phyloP scores from a whole-genome alignment of 1,140 invertebrate genomes.

The Globodera rostochiensis region DNA sequence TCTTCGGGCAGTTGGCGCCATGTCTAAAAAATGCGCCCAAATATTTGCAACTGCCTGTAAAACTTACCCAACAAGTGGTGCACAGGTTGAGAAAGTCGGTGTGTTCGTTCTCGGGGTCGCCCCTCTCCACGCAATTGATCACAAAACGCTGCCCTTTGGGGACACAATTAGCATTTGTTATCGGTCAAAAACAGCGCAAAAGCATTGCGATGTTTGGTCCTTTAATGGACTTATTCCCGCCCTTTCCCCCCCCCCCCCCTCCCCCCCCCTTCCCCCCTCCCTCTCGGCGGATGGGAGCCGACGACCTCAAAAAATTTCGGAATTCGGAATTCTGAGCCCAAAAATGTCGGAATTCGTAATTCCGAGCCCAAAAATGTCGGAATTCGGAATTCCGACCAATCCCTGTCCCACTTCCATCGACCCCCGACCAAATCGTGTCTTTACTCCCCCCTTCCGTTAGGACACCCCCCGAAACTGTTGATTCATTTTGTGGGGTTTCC shows the following conservation, averaged over 20 bases:
- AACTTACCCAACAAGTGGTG: constrained; percentile 45
- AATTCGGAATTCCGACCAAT: too few species aligned
- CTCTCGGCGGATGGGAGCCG: too few species aligned
- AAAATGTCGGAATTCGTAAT: too few species aligned
- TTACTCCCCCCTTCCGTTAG: neutral
- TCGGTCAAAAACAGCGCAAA: neutral
- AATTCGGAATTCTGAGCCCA: too few species aligned
- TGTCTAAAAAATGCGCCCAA: neutral
- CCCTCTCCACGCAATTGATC: constrained; percentile 50
- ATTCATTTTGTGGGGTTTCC: neutral
- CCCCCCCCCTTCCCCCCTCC: neutral
- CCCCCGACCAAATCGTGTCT: too few species aligned
- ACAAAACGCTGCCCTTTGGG: constrained; percentile 48
- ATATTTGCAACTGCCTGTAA: neutral
- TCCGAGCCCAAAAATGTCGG: too few species aligned
- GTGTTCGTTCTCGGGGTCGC: constrained; percentile 46
- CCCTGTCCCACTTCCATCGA: too few species aligned
- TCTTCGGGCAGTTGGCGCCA: constrained; percentile 44
- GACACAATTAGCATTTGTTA: neutral
- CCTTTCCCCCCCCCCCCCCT: neutral
- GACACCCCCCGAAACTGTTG: neutral
- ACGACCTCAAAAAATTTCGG: too few species aligned
- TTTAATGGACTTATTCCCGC: neutral
- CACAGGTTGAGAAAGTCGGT: constrained; percentile 49
- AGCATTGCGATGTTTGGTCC: neutral